Conservation (phyloP, 2,797 vertebrate species). For the Falco novaeseelandiae region DNA sequence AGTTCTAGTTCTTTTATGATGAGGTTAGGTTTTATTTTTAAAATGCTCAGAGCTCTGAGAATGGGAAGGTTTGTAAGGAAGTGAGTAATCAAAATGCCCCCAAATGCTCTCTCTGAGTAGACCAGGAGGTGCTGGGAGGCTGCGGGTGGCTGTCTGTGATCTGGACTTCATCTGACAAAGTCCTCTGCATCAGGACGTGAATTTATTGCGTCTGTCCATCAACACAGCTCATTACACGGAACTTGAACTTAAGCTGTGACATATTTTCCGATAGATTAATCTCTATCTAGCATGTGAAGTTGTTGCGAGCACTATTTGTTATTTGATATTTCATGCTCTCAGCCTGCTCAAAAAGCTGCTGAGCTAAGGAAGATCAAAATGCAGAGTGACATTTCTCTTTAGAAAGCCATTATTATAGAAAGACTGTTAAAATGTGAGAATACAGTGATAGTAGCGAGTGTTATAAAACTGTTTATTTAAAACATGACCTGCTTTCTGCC, state of each 20-base stretch:
- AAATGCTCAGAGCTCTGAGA: background rate
- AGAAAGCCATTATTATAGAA: background rate
- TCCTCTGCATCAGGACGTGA: background rate
- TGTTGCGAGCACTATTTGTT: background rate
- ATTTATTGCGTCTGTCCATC: conserved; percentile 41
- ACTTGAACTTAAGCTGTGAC: conserved; percentile 39
- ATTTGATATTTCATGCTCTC: conserved; percentile 42
- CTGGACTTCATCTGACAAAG: conserved; percentile 42
- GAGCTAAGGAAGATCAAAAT: conserved; percentile 35
- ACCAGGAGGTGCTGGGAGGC: background rate
- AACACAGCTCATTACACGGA: background rate
- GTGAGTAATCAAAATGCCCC: background rate
- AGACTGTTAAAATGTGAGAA: conserved; percentile 3
- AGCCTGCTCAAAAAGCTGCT: conserved; percentile 5
- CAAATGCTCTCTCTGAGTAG: background rate
- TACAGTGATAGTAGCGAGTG: background rate
- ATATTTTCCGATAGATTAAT: conserved; percentile 55
- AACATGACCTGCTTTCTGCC: conserved; percentile 4
- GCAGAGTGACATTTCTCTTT: conserved; percentile 4
- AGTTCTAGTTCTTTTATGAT: background rate
- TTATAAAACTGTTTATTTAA: conserved; percentile 22
- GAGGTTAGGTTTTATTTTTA: background rate
- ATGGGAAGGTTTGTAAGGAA: background rate
- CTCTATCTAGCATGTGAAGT: conserved; percentile 6
- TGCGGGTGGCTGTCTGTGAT: background rate